A percentile compares a stretch with the other conserved stretches of the same genome.
Conservation (phyloP, 64 coral and sea anemone species). For the Astreopora myriophthalma region DNA sequence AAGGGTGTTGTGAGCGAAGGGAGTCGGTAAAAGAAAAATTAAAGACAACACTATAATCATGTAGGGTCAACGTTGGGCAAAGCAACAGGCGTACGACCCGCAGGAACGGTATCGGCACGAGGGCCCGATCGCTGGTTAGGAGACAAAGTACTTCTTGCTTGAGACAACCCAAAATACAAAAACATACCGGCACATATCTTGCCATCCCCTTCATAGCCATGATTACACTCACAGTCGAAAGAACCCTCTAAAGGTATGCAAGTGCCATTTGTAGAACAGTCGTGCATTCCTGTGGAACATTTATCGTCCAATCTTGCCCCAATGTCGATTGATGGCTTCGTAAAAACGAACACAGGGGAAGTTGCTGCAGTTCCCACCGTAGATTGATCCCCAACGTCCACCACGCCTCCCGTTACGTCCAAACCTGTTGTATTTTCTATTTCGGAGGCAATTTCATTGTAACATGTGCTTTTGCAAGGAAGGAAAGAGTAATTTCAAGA, state of each 20-base stretch:
- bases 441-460: constrained; percentile 20
- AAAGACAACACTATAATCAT: no score
- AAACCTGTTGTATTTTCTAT: constrained; percentile 39
- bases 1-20: no score
- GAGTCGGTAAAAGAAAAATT: no score
- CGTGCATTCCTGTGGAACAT: neutral
- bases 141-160: no score
- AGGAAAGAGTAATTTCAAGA: neutral
- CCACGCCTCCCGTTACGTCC: neutral
- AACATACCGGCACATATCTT: neutral
- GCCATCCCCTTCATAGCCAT: constrained; percentile 19
- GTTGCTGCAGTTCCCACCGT: neutral
- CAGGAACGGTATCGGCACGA: no score
- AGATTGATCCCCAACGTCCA: neutral
- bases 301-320: neutral
- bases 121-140: no score
- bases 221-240: neutral
- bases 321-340: neutral
- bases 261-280: constrained; percentile 12
- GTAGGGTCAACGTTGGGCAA: no score
- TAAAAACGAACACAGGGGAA: neutral
- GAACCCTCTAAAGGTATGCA: neutral
- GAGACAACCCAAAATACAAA: neutral
- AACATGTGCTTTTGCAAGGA: neutral
- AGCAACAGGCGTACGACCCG: no score